Percentiles rank a stretch among this genome's conserved stretches.
phyloP scores from a whole-genome alignment of 2,113 vertebrate genomes.

The Melanotaenia duboulayi region DNA sequence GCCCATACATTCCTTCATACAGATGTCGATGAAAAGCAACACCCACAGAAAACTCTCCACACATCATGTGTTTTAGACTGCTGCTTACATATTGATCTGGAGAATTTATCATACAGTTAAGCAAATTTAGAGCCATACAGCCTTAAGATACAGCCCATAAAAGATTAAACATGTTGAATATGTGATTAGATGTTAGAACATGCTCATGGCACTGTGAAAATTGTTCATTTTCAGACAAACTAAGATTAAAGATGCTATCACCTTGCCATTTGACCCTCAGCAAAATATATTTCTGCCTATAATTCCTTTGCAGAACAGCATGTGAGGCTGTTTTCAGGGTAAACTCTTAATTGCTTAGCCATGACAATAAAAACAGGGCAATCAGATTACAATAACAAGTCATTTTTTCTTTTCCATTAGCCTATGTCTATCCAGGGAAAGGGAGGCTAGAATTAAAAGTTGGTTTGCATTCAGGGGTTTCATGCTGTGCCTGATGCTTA shows the following conservation, averaged over 20 bases:
- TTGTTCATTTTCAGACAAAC: background rate
- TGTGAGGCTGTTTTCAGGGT: background rate
- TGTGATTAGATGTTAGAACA: background rate
- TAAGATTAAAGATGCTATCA: background rate
- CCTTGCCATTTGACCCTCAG: conserved; percentile 3
- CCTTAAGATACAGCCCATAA: background rate
- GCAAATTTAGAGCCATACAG: too few relatives aligned
- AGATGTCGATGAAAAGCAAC: conserved; percentile 37
- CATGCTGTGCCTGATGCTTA: background rate
- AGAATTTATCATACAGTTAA: background rate
- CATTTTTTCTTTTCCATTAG: background rate
- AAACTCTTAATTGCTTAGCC: background rate
- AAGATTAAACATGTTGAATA: background rate
- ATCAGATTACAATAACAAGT: background rate
- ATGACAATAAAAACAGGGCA: background rate
- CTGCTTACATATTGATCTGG: background rate
- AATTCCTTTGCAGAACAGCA: background rate
- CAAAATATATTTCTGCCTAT: background rate
- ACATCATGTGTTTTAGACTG: background rate
- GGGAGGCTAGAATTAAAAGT: background rate
- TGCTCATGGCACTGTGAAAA: conserved; percentile 2
- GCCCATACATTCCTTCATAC: conserved; percentile 16
- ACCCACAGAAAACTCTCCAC: background rate
- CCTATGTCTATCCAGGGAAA: background rate
- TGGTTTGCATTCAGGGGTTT: background rate